Base-by-base conservation (phyloP, 2,113 vertebrate species). In the Seriola aureovittata region DNA sequence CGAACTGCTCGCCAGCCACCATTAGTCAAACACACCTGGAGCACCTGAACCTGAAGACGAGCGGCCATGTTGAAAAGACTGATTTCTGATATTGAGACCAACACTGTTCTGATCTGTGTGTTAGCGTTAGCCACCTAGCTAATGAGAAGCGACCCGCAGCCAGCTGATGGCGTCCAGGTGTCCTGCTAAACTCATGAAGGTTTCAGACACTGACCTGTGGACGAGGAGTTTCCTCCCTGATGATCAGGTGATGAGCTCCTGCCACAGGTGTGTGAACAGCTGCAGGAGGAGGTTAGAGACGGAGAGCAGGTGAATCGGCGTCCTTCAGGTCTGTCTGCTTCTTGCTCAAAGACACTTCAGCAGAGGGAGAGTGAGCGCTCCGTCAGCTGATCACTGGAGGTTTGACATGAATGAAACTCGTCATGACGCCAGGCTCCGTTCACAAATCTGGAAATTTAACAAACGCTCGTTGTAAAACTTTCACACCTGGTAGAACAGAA, bases 1-100 rank as follows among this genome's bases (percentile, higher is more conserved):
- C 2, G 97, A 98, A 69, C 95, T 99, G 78, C 93, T 99, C 71
- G 97, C 97, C 84, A 96, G 95, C 89, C 97, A 98, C 92, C 98
- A 93, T 80, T 94, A 93, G 85, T 34, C 8, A 8, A 21, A 11
- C 0, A 13, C 76, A 32, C 34, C 75, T 19, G 60, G 4, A 13
- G 55, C 14, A 6, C 29, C 65, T 52, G 25, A 42, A 54, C 55
- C 34, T 81, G 50, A 3, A 11, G 54, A 57, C 54, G 34, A n/a
- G 23, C 2, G 5, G 23, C 38, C 52, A 12, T 9, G 16, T 32
- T 32, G 5, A 17, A 48, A 34, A 52, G 23, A 58, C 21, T 21
- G 13, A 50, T 34, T 50, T 50, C 16, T 68, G 34, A 1, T 25
- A 42, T 19, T n/a, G 42, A 36, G 57, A n/a, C 19, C 29, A 16